Base-by-base conservation (phyloP, 2,113 vertebrate species). In the Ophthalmolycus amberensis region DNA sequence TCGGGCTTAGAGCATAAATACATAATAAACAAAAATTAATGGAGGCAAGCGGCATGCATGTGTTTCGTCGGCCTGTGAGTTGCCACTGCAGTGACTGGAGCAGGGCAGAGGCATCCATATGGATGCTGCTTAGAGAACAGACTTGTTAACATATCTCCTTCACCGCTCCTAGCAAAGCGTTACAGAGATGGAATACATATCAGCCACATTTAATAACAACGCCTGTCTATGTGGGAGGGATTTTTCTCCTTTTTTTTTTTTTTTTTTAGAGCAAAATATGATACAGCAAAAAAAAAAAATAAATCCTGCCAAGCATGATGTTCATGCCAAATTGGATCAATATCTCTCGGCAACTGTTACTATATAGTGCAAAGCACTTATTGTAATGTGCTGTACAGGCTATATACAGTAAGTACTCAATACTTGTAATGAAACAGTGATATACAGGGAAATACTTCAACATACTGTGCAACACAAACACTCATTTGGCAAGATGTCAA, bases 1-100 rank as follows among this genome's bases (percentile, higher is more conserved):
- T 92, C 77, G 14, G 85, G 91, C 88, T 92, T 82, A 83, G 87
- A 94, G 93, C 90, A 93, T 94, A 93, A 95, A 95, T 94, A 92
- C 93, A 94, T 93, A 92, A 94, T 94, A 93, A 94, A 92, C 88
- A 90, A 90, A 93, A 94, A 93, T 90, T 90, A 94, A 90, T 82
- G 76, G 80, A 91, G 84, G 86, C 85, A 22, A 84, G 89, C 82
- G 54, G 69, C 79, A 83, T 77, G 90, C 88, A 34, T 84, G 88
- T 79, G 82, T 86, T 92, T 89, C 86, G 87, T 83, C 88, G 88
- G 90, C 82, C 88, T 92, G 89, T 67, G 86, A 83, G 93, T 86
- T 88, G 80, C 90, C 89, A 90, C 90, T 70, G 88, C 88, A 75
- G 81, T 87, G 89, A 91, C 87, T 91, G 86, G 86, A 90, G 90